Evolutionary conservation across 1,140 invertebrate genomes (phyloP).

Genomic region (Penaeus chinensis): DNA sequence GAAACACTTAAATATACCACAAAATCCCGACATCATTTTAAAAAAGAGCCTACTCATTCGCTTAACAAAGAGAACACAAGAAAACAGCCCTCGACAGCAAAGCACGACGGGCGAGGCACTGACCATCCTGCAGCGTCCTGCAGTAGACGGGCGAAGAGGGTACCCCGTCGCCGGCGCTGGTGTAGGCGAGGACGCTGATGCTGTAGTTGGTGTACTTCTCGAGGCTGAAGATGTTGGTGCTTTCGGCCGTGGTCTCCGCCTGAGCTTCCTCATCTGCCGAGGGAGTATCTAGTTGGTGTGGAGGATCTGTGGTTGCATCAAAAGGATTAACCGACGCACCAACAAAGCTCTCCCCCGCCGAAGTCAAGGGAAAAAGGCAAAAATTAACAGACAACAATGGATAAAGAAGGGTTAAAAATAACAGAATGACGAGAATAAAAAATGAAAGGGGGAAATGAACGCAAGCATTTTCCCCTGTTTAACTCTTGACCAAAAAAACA

Average conservation of each 20-base stretch:
- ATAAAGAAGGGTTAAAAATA: not conserved
- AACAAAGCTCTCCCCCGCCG: not conserved
- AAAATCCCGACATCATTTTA: too few species aligned
- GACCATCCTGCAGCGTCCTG: slow-evolving; percentile 86
- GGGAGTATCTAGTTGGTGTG: not conserved
- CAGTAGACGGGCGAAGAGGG: slow-evolving; percentile 85
- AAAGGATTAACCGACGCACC: not conserved
- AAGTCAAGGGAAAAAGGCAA: slow-evolving; percentile 1
- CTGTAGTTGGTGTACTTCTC: slow-evolving; percentile 79
- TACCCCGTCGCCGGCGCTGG: slow-evolving; percentile 88
- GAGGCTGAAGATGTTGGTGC: slow-evolving; percentile 61
- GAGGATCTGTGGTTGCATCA: not conserved
- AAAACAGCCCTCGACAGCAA: not conserved
- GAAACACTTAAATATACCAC: too few species aligned
- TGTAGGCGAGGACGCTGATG: slow-evolving; percentile 87
- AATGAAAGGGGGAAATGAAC: too few species aligned
- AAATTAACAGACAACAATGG: not conserved
- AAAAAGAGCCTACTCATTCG: too few species aligned
- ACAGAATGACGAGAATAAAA: slow-evolving; percentile 59
- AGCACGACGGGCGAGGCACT: slow-evolving; percentile 34
- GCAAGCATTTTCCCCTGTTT: too few species aligned
- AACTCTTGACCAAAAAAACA: too few species aligned
- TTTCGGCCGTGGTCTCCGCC: slow-evolving; percentile 51
- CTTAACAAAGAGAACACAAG: too few species aligned
- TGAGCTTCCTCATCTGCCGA: slow-evolving; percentile 39